Conservation (phyloP, 2,113 vertebrate species). For the Pimephales promelas region DNA sequence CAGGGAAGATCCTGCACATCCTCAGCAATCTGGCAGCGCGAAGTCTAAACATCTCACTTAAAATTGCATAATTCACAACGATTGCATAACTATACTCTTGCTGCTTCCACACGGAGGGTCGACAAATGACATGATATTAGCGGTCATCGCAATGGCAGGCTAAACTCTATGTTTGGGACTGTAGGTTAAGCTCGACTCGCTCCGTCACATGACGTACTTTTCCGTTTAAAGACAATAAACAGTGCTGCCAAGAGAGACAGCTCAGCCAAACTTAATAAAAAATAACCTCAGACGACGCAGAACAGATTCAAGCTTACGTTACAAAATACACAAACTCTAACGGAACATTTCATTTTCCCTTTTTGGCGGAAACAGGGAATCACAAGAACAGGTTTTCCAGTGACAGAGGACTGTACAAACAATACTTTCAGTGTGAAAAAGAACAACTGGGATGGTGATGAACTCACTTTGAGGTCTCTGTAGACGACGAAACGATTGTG, state of each 20-base stretch:
- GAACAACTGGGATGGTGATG: background rate
- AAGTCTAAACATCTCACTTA: conserved; percentile 27
- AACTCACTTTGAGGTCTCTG: conserved; percentile 90
- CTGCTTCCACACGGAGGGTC: background rate
- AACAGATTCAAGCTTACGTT: conserved; percentile 28
- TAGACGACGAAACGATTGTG: conserved; percentile 95
- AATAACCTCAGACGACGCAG: background rate
- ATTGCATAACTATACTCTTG: background rate
- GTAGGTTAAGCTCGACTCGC: conserved; percentile 8
- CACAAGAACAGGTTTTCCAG: background rate
- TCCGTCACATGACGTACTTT: conserved; percentile 14
- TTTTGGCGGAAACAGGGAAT: background rate
- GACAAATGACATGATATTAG: background rate
- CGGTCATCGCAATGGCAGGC: background rate
- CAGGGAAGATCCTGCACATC: conserved; percentile 16
- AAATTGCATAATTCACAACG: conserved; percentile 20
- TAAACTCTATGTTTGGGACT: background rate
- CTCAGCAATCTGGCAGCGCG: conserved; percentile 5
- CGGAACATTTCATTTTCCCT: conserved; percentile 58
- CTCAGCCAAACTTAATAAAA: conserved; percentile 19
- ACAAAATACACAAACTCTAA: conserved; percentile 50
- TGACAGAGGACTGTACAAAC: conserved; percentile 12
- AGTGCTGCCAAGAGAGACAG: conserved; percentile 33
- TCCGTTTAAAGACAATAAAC: conserved; percentile 32
- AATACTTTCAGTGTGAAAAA: background rate